These are phyloP conservation scores for Orius laevigatus DNA, from an alignment of 1,140 invertebrate species.

Conservation along the genomic window DNA sequence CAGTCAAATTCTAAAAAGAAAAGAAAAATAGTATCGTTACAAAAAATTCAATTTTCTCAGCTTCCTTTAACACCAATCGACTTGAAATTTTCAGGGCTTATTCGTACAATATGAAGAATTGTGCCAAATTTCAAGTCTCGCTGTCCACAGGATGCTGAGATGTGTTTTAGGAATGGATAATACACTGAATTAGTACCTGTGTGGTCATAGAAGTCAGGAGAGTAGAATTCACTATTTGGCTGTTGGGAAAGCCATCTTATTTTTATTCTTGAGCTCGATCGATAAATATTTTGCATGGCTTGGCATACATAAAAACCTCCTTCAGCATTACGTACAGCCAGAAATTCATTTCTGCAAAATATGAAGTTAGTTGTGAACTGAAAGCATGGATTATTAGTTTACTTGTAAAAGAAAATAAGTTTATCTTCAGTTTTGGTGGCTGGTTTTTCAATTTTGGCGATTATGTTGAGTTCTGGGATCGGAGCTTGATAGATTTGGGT, in stretches of 20 bases:
- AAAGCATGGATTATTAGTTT: slow-evolving; percentile 18
- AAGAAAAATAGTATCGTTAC: slow-evolving; percentile 14
- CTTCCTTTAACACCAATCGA: no score
- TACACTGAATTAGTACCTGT: no score
- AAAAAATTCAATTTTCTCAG: no score
- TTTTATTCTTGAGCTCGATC: slow-evolving; percentile 59
- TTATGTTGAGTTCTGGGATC: slow-evolving; percentile 52
- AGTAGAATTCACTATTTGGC: slow-evolving; percentile 42
- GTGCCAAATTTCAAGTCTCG: no score
- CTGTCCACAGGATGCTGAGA: no score
- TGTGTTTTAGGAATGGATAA: no score
- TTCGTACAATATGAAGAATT: no score
- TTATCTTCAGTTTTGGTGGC: slow-evolving; percentile 53
- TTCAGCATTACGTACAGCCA: slow-evolving; percentile 75
- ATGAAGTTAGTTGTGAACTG: slow-evolving; percentile 12
- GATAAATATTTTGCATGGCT: slow-evolving; percentile 79
- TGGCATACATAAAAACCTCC: slow-evolving; percentile 83
- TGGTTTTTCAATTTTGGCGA: slow-evolving; percentile 44
- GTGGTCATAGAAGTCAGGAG: slow-evolving; percentile 74
- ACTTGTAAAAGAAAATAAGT: slow-evolving; percentile 70
- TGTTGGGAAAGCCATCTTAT: slow-evolving; percentile 79
- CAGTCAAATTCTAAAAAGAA: slow-evolving; percentile 63
- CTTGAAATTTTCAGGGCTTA: no score
- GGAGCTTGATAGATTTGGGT: slow-evolving; percentile 69
- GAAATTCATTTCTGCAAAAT: slow-evolving; percentile 63